Evolutionary conservation across 2,113 vertebrate species (phyloP), one percentile per base, ranked within the genome.

Genomic region (Chaetorhynchus papuensis): DNA sequence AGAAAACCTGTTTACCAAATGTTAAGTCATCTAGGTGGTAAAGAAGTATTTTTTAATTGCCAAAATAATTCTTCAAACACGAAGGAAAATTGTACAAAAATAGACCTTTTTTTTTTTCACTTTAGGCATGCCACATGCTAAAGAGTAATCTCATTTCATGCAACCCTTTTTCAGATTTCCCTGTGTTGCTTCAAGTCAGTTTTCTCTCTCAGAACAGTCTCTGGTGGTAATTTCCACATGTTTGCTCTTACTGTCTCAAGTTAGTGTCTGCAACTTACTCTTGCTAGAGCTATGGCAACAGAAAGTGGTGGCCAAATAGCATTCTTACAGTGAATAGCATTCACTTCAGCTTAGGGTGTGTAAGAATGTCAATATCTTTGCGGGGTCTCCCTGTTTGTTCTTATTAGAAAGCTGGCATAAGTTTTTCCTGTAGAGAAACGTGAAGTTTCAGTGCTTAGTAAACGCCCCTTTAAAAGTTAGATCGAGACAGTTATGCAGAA

Each of bases 1-100:
- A 95, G 70, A 90, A 91, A 93, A 83, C 15, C 59, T 77, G 72
- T 86, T 94, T 92, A 86, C 71, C 35, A 86, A 77, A 75, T 90
- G 70, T 90, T 57, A 63, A 90, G 68, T 83, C 60, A 77, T 81
- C 42, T 92, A 64, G 12, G 2, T 64, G n/a, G 16, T 52, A 87
- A 92, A 88, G 42, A 83, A 71, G 23, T 83, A 54, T 42, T 75
- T 96, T 90, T 70, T 70, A 64, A 39, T 75, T 60, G 37, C 61
- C 86, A 71, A 84, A 92, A 94, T 78, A 81, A 82, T 92, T 94
- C 59, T 94, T 85, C 0, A 3, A 75, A 59, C 35, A 30, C 39
- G 76, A 35, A n/a, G 82, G 8, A 70, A 91, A 86, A 90, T 54
- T 17, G 39, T 50, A 66, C 31, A 53, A 77, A 57, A 69, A 15